Percentiles rank a stretch among this genome's conserved stretches.
Conservation (phyloP, 92 coral and sea anemone genomes). For the Galaxea fascicularis region DNA sequence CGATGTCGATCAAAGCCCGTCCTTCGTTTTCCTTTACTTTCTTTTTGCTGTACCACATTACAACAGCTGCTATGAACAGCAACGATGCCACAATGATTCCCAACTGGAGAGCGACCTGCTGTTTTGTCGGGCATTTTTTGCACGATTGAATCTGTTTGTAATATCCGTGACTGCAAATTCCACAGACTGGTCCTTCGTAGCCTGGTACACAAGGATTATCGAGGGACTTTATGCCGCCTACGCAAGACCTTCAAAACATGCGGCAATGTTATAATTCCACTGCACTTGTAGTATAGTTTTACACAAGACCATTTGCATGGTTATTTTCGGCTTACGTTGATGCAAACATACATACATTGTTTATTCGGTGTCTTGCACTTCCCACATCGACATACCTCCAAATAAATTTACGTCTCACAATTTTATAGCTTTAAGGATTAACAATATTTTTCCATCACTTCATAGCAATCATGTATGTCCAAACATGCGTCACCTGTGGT, state of each 20-base stretch:
- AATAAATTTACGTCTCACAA: no score
- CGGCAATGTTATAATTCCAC: not conserved
- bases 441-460: no score
- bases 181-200: slow-evolving; percentile 27
- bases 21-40: slow-evolving; percentile 7
- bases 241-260: not conserved
- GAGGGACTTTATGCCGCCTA: slow-evolving; percentile 1
- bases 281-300: no score
- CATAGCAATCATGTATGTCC: no score
- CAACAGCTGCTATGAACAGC: not conserved
- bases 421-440: no score
- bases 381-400: no score
- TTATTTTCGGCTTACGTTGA: no score
- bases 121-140: slow-evolving; percentile 29
- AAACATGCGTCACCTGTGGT: no score
- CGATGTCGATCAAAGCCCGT: slow-evolving; percentile 36
- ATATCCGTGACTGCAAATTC: slow-evolving; percentile 21
- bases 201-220: slow-evolving; percentile 21
- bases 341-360: no score
- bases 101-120: slow-evolving; percentile 9
- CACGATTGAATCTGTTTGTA: slow-evolving; percentile 31
- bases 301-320: no score
- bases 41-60: slow-evolving; percentile 39
- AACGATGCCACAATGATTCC: slow-evolving; percentile 9
- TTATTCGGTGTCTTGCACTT: no score